phyloP scores from a whole-genome alignment of 2,797 vertebrate species.

The Characodon lateralis region DNA sequence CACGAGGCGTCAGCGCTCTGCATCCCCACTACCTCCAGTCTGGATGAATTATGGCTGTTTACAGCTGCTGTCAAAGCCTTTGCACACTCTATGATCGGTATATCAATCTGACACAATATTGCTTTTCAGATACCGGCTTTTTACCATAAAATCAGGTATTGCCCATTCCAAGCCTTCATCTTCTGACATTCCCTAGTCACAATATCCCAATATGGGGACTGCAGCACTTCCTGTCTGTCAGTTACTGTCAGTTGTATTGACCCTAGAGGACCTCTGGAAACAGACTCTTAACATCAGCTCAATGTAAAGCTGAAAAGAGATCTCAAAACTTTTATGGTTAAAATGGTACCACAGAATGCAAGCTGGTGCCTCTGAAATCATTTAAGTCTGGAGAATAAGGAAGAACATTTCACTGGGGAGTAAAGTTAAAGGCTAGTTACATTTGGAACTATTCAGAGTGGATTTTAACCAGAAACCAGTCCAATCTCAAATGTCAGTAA shows the following conservation, averaged over 20 bases:
- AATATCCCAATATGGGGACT: conserved; percentile 11
- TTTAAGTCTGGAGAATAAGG: not conserved
- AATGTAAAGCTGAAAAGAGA: conserved; percentile 23
- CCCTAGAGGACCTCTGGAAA: conserved; percentile 25
- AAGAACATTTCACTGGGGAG: not conserved
- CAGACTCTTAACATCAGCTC: conserved; percentile 3
- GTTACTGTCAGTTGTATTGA: conserved; percentile 21
- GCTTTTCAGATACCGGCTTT: conserved; percentile 24
- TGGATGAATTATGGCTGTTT: conserved; percentile 35
- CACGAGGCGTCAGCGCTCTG: conserved; percentile 22
- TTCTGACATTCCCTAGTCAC: not conserved
- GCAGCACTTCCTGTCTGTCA: conserved; percentile 24
- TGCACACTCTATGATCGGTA: conserved; percentile 23
- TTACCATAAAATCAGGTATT: conserved; percentile 19
- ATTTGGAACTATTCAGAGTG: not conserved
- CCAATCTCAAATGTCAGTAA: not conserved
- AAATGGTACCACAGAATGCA: not conserved
- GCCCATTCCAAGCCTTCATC: not conserved
- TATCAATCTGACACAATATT: conserved; percentile 26
- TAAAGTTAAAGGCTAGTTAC: not conserved
- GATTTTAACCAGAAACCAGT: not conserved
- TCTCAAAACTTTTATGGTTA: not conserved
- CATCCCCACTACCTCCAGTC: not conserved
- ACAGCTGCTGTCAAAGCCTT: conserved; percentile 26
- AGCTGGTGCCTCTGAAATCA: not conserved